A percentile compares a stretch with the other conserved stretches of the same genome.
Conservation (phyloP, 2,888 invertebrate genomes). For the Tipula lateralis region DNA sequence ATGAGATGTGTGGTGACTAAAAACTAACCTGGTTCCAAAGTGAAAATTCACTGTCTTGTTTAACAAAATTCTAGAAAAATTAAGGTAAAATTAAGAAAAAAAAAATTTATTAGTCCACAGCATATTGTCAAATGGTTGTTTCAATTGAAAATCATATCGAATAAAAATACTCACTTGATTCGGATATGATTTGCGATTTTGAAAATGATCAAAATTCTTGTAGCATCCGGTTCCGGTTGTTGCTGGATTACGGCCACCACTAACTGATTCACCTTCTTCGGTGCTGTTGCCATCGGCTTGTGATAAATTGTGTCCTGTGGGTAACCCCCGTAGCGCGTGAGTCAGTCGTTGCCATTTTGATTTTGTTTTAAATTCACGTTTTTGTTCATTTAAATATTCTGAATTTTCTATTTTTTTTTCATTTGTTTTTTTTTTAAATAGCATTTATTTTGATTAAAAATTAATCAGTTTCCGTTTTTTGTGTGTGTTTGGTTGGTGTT, state of each 20-base stretch:
- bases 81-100: conserved; percentile 26
- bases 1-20: background rate
- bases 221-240: conserved; percentile 73
- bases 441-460: background rate
- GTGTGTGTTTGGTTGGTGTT: conserved; percentile 25
- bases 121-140: background rate
- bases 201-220: conserved; percentile 67
- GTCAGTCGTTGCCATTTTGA: conserved; percentile 51
- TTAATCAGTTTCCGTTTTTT: conserved; percentile 30
- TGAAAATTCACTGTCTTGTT: conserved; percentile 24
- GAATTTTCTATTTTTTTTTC: conserved; percentile 34
- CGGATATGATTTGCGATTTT: conserved; percentile 38
- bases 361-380: conserved; percentile 45
- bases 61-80: conserved; percentile 19
- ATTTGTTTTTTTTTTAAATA: background rate
- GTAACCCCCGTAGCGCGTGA: conserved; percentile 49
- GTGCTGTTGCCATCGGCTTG: conserved; percentile 83
- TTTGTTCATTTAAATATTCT: conserved; percentile 35
- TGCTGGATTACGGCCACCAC: conserved; percentile 57
- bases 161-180: background rate
- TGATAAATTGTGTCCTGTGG: conserved; percentile 84
- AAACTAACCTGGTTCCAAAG: conserved; percentile 24
- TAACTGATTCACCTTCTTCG: conserved; percentile 60
- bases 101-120: background rate
- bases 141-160: background rate